Percentiles rank a stretch among this genome's conserved stretches.
These are phyloP conservation scores for Alaudala cheleensis DNA, from an alignment of 2,113 vertebrate genomes.

Conservation along the genomic window DNA sequence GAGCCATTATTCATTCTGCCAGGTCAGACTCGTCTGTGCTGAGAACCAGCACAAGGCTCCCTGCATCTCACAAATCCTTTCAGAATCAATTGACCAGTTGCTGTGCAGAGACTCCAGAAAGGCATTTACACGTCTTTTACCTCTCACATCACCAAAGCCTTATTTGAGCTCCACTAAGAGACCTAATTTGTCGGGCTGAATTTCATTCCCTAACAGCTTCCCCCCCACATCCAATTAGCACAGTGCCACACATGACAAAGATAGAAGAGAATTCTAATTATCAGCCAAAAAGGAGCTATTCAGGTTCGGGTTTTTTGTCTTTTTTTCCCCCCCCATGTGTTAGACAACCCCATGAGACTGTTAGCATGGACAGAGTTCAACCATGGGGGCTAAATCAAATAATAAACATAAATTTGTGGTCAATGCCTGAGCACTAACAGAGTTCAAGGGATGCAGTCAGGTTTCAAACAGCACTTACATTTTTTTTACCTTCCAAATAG, in stretches of 20 bases:
- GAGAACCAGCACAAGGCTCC: not conserved
- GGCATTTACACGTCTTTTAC: not conserved
- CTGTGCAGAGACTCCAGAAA: slow-evolving; percentile 7
- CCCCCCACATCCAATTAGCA: not conserved
- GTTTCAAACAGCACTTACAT: not conserved
- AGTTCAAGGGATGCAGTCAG: not conserved
- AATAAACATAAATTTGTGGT: not conserved
- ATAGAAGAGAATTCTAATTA: not conserved
- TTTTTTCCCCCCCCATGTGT: not conserved
- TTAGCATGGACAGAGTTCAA: not conserved
- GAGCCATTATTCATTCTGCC: not conserved
- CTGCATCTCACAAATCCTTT: not conserved
- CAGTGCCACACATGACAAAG: not conserved
- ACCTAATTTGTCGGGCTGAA: not conserved
- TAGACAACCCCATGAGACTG: not conserved
- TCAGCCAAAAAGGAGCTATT: not conserved
- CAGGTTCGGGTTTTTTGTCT: not conserved
- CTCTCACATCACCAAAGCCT: slow-evolving; percentile 2
- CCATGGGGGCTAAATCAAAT: not conserved
- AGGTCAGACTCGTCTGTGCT: not conserved
- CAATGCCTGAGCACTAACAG: not conserved
- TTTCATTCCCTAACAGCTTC: not conserved
- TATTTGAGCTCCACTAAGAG: not conserved
- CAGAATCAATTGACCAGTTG: not conserved
- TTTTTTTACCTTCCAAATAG: slow-evolving; percentile 23